Conservation (phyloP, 2,797 vertebrate genomes). For the Denticeps clupeoides region DNA sequence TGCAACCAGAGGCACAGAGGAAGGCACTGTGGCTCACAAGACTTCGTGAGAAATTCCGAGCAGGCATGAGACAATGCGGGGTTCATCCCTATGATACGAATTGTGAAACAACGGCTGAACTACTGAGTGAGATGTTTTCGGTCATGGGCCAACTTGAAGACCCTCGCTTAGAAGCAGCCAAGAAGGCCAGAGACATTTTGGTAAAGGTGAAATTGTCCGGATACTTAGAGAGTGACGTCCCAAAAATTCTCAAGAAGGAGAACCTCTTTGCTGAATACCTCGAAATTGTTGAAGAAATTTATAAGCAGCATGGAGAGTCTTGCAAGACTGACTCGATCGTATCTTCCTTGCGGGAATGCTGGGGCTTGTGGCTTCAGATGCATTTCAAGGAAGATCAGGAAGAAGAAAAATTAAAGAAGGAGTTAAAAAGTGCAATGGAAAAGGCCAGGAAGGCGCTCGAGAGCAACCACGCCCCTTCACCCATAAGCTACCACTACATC, state of each 20-base stretch:
- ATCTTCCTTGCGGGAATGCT: constrained; percentile 23
- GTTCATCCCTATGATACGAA: too few species aligned
- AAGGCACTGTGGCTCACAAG: too few species aligned
- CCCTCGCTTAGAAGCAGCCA: constrained; percentile 9
- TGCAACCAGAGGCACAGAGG: too few species aligned
- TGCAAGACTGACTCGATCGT: constrained; percentile 3
- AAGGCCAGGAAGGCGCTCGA: constrained; percentile 19
- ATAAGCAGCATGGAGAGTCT: background rate
- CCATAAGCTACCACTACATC: constrained; percentile 28
- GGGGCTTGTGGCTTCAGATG: constrained; percentile 22
- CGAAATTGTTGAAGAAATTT: background rate
- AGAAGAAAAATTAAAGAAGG: constrained; percentile 1
- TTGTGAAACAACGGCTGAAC: background rate
- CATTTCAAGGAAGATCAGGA: constrained; percentile 5
- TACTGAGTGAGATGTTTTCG: background rate
- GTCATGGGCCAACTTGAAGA: rapidly evolving
- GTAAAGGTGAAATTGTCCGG: constrained; percentile 3
- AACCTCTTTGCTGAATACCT: constrained; percentile 28
- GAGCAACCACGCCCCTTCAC: constrained; percentile 27
- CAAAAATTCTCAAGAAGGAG: constrained; percentile 20
- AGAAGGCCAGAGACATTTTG: constrained; percentile 1
- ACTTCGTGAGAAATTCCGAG: too few species aligned
- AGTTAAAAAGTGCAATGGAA: constrained; percentile 18
- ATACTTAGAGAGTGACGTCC: constrained; percentile 22
- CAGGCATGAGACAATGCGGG: too few species aligned